These are phyloP conservation scores for Camponotus floridanus DNA, from an alignment of 1,140 invertebrate species.

Conservation along the genomic window DNA sequence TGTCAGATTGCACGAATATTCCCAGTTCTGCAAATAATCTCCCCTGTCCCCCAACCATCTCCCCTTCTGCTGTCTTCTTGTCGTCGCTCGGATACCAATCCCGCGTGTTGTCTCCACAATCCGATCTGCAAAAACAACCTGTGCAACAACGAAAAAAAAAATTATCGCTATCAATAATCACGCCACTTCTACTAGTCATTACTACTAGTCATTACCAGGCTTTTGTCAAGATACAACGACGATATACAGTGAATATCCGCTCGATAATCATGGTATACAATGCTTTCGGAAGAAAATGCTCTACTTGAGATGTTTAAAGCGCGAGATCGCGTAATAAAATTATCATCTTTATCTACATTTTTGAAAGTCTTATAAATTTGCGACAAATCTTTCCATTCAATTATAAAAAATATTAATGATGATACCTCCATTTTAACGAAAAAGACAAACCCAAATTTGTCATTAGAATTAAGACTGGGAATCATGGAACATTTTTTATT, in stretches of 20 bases:
- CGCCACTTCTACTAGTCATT: slow-evolving; percentile 14
- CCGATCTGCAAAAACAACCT: slow-evolving; percentile 60
- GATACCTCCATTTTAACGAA: not conserved
- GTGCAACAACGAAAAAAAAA: slow-evolving; percentile 65
- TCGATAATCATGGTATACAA: slow-evolving; percentile 34
- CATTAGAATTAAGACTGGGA: not conserved
- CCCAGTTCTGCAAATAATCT: slow-evolving; percentile 28
- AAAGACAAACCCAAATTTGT: not conserved
- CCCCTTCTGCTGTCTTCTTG: slow-evolving; percentile 66
- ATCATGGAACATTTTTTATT: not conserved
- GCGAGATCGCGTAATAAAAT: not conserved
- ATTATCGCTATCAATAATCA: slow-evolving; percentile 24
- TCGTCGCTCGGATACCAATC: slow-evolving; percentile 64
- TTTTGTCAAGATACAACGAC: slow-evolving; percentile 27
- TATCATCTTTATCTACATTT: not conserved
- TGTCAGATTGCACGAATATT: slow-evolving; percentile 34
- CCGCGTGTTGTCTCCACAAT: slow-evolving; percentile 44
- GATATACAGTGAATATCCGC: slow-evolving; percentile 16
- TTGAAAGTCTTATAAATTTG: not conserved
- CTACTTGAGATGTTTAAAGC: not conserved
- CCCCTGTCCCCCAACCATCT: not conserved
- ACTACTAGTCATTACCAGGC: not conserved
- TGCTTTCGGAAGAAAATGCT: not conserved
- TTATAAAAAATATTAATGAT: not conserved
- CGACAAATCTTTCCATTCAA: not conserved